phyloP scores from a whole-genome alignment of 1,140 invertebrate genomes.

The Dryas iulia region DNA sequence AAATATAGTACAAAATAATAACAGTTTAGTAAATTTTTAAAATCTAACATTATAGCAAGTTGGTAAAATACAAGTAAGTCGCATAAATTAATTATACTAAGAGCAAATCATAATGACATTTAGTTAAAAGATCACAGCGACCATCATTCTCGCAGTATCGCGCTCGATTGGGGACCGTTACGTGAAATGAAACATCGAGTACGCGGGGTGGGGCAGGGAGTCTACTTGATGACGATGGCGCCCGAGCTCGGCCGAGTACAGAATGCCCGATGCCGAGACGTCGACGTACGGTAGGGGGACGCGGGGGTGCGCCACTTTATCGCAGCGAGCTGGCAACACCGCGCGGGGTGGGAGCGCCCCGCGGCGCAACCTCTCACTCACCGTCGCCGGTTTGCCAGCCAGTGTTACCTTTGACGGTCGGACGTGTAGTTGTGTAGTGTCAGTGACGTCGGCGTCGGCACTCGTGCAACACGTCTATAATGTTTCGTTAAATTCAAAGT shows the following conservation, averaged over 20 bases:
- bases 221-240: slow-evolving; percentile 62
- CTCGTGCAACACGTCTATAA: slow-evolving; percentile 77
- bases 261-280: slow-evolving; percentile 67
- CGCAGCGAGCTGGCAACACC: slow-evolving; percentile 74
- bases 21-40: neutral
- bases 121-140: slow-evolving; percentile 49
- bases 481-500: slow-evolving; percentile 77
- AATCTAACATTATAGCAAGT: neutral
- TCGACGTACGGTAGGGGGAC: slow-evolving; percentile 61
- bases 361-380: slow-evolving; percentile 76
- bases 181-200: slow-evolving; percentile 78
- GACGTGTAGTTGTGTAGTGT: slow-evolving; percentile 68
- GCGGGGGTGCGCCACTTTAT: slow-evolving; percentile 79
- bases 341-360: slow-evolving; percentile 74
- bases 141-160: slow-evolving; percentile 67
- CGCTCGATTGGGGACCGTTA: slow-evolving; percentile 79
- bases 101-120: slow-evolving; percentile 35
- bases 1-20: too few relatives aligned
- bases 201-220: slow-evolving; percentile 65
- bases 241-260: slow-evolving; percentile 64
- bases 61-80: neutral
- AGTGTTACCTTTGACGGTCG: slow-evolving; percentile 79
- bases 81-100: slow-evolving; percentile 1
- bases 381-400: slow-evolving; percentile 75
- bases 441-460: slow-evolving; percentile 72